Evolutionary conservation across 1,140 invertebrate species (phyloP), one percentile per base, ranked within the genome.

Genomic region (Leucophenga varia): DNA sequence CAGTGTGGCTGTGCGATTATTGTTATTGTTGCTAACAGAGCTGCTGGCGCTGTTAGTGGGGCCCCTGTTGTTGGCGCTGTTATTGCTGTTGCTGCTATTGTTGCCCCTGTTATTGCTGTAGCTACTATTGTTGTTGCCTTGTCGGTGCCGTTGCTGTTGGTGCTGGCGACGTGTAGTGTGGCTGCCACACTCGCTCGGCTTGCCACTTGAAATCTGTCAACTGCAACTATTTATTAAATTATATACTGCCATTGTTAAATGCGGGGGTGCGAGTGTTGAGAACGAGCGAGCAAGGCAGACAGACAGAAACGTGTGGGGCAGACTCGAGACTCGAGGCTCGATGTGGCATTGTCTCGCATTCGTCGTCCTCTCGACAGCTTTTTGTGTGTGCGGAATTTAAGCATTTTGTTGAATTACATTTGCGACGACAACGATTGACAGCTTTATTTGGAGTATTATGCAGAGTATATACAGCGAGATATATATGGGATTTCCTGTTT

Each of bases 141-240:
- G 32, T 16, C 12, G 32, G 19, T 47, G 19, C 21, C 35, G 37
- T 17, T 48, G 39, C 2, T 35, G 12, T 25, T 45, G 16, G 37
- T 49, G 45, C n/a, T 42, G 37, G 10, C 39, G 38, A 55, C 55
- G 20, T 58, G 47, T 4, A 13, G 6, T 8, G 13, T 49, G 44
- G 46, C 48, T 47, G 36, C 30, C 30, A 28, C 40, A 43, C 35
- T 54, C 31, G 30, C n/a, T n/a, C n/a, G n/a, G n/a, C n/a, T 43
- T 48, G 20, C 54, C 63, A 67, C 63, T 67, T 63, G 63, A 67
- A 65, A 67, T 67, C 63, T 67, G 63, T 67, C 63, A 67, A 67
- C 63, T 67, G 63, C 63, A 67, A 67, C 63, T 67, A 67, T 67
- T 67, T 67, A 67, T 67, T 67, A 67, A 67, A 67, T 67, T 67